Evolutionary conservation across 2,797 vertebrate genomes (phyloP).

Genomic region (Gorsachius magnificus): DNA sequence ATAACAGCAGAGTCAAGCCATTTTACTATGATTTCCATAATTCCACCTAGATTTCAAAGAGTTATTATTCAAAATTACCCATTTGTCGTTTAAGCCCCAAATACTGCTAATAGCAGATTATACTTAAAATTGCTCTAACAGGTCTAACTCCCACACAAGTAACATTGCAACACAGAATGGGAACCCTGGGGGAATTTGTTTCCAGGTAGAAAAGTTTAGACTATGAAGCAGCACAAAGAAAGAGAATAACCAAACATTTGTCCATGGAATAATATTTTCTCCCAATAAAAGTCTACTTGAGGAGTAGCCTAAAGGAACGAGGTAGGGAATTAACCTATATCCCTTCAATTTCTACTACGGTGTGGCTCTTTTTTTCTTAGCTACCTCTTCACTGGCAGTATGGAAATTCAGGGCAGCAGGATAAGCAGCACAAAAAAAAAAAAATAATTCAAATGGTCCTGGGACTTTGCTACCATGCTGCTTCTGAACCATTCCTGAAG

Average conservation of each 20-base stretch:
- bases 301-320: not conserved
- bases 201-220: not conserved
- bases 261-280: not conserved
- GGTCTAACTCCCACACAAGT: not conserved
- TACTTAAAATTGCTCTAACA: not conserved
- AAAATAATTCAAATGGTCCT: not conserved
- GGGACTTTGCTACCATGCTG: not conserved
- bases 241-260: not conserved
- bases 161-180: not conserved
- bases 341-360: not conserved
- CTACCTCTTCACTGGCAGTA: not conserved
- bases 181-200: not conserved
- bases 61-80: not conserved
- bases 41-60: not conserved
- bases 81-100: not conserved
- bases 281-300: not conserved
- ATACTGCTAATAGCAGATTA: not conserved
- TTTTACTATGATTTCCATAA: not conserved
- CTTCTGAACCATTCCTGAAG: not conserved
- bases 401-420: not conserved
- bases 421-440: not conserved
- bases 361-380: not conserved
- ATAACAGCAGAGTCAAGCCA: not conserved
- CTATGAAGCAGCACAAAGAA: not conserved
- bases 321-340: not conserved